Evolutionary conservation across 2,113 vertebrate species (phyloP), one percentile per base, ranked within the genome.

Genomic region (Ceyx melanurus): DNA sequence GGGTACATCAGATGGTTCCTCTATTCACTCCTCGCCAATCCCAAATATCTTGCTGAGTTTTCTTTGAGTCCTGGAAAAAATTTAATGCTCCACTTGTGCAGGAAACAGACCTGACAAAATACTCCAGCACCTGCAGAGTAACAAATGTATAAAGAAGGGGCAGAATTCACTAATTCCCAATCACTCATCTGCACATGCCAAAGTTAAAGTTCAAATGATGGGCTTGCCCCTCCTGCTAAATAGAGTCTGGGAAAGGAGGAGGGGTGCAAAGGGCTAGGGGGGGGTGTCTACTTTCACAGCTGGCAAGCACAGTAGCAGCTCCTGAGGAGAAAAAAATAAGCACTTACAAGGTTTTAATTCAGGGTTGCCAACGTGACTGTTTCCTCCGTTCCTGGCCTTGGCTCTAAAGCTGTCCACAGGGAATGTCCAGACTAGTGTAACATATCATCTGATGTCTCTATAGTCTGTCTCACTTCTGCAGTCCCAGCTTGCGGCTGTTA

Each of bases 1-100:
- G 74, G 89, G 78, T 89, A 89, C 72, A 89, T 95, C 95, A 94
- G 89, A 94, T 96, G 89, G 84, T 37, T 89, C 91, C 95, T 85
- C 84, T 93, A 92, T 96, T 93, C 91, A 96, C 84, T 82, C 43
- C 57, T 89, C 31, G 78, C 91, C 91, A 94, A 50, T 23, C 75
- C 61, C 51, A 94, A 93, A 95, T 84, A 89, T 72, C 87, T 91
- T 7, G 13, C 62, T 42, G 84, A 88, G 87, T 73, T 94, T 93
- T 89, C 71, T 96, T 46, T 95, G 84, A 92, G 84, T 64, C 56
- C 46, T 74, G 70, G 56, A 72, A 91, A 92, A 92, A 93, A 65
- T 2, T 65, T 54, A 92, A 64, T 92, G 65, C 87, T 77, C 64
- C 79, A 88, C 85, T 96, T 86, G 75, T 76, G 53, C 68, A 93